phyloP scores from a whole-genome alignment of 2,888 invertebrate genomes.

The Schizotus pectinicornis region DNA sequence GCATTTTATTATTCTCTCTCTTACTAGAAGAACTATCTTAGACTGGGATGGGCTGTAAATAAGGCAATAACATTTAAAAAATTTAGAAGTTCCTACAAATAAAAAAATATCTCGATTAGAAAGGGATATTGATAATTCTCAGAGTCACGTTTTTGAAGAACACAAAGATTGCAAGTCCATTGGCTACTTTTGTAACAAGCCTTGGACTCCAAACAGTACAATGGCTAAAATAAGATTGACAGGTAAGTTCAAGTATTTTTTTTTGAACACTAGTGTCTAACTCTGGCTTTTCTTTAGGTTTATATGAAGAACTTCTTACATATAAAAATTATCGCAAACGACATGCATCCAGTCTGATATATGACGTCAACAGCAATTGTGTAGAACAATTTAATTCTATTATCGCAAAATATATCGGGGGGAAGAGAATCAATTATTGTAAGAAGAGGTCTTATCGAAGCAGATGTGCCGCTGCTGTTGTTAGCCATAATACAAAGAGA shows the following conservation, averaged over 20 bases:
- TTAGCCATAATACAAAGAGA: constrained; percentile 3
- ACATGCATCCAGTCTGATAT: constrained; percentile 1
- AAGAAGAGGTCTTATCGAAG: constrained; percentile 4
- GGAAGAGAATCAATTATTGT: constrained; percentile 6
- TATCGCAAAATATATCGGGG: constrained; percentile 3
- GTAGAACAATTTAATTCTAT: not conserved
- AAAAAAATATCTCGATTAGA: constrained; percentile 12
- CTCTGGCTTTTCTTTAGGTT: constrained; percentile 7
- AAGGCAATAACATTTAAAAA: constrained; percentile 6
- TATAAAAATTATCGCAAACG: not conserved
- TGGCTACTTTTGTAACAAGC: constrained; percentile 15
- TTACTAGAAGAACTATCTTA: constrained; percentile 11
- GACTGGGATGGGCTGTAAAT: constrained; percentile 4
- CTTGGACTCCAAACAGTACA: not conserved
- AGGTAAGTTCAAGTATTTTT: not conserved
- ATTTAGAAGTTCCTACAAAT: not conserved
- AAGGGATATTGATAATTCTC: constrained; percentile 11
- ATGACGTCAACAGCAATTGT: no score
- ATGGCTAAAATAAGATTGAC: not conserved
- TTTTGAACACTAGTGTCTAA: not conserved
- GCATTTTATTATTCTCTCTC: not conserved
- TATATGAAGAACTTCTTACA: not conserved
- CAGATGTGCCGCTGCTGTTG: constrained; percentile 6
- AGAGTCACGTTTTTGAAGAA: constrained; percentile 17
- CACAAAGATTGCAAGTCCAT: constrained; percentile 9